Percentiles rank a stretch among this genome's conserved stretches.
These are phyloP conservation scores for Eledone cirrhosa DNA, from an alignment of 2,888 invertebrate genomes.

Conservation along the genomic window DNA sequence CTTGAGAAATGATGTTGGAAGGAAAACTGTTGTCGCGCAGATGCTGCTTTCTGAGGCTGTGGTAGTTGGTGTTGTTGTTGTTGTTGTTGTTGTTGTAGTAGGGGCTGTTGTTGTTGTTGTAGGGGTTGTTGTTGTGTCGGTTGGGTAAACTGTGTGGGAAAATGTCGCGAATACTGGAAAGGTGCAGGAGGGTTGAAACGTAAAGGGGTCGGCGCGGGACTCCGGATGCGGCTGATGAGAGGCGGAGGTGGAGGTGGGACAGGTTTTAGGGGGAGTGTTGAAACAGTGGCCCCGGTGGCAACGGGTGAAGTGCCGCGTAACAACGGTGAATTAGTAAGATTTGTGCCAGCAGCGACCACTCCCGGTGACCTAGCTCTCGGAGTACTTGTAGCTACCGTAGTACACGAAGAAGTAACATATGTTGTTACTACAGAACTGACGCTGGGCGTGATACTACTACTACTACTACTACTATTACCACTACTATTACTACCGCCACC, in stretches of 20 bases:
- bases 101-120: background rate
- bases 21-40: background rate
- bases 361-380: background rate
- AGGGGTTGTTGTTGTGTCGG: background rate
- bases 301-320: background rate
- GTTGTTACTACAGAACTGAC: background rate
- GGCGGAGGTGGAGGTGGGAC: background rate
- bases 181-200: background rate
- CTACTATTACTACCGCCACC: background rate
- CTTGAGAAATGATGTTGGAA: background rate
- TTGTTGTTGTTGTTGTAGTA: background rate
- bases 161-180: slow-evolving; percentile 13
- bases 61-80: background rate
- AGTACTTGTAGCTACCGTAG: background rate
- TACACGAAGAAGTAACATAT: background rate
- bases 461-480: slow-evolving; percentile 2
- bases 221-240: no score
- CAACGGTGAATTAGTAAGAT: no score
- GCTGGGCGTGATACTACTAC: background rate
- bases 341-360: background rate
- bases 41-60: no score
- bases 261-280: background rate
- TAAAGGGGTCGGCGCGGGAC: background rate
- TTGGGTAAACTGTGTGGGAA: background rate
- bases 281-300: background rate